Evolutionary conservation across 1,140 invertebrate species (phyloP).

Genomic region (Dolichoris vasculosae): DNA sequence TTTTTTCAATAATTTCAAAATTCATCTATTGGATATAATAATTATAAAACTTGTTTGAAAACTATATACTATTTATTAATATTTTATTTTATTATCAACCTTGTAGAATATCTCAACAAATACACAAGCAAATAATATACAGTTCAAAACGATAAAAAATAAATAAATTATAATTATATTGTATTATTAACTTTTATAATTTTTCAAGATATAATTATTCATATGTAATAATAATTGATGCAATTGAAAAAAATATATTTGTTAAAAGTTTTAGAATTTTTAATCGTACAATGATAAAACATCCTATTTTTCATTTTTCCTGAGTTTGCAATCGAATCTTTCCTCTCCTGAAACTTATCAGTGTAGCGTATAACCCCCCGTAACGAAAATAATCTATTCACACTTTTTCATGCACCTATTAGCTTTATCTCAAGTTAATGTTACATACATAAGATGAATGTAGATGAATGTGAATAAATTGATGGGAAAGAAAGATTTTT

Average conservation of each 20-base stretch:
- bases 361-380: neutral
- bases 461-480: constrained; percentile 27
- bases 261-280: neutral
- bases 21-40: no score
- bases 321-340: constrained; percentile 2
- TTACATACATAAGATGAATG: constrained; percentile 24
- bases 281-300: constrained; percentile 10
- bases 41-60: no score
- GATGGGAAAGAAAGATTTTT: neutral
- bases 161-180: no score
- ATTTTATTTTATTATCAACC: no score
- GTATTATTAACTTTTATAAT: no score
- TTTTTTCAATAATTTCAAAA: no score
- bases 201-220: no score
- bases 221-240: neutral
- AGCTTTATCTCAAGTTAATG: constrained; percentile 39
- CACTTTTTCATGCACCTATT: constrained; percentile 28
- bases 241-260: neutral
- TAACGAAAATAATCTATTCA: constrained; percentile 18
- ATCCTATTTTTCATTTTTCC: neutral
- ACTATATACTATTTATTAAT: no score
- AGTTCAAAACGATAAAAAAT: no score
- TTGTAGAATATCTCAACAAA: no score
- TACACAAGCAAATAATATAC: no score
- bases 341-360: constrained; percentile 26